Evolutionary conservation across 2,113 vertebrate genomes (phyloP).

Genomic region (Paramormyrops kingsleyae): DNA sequence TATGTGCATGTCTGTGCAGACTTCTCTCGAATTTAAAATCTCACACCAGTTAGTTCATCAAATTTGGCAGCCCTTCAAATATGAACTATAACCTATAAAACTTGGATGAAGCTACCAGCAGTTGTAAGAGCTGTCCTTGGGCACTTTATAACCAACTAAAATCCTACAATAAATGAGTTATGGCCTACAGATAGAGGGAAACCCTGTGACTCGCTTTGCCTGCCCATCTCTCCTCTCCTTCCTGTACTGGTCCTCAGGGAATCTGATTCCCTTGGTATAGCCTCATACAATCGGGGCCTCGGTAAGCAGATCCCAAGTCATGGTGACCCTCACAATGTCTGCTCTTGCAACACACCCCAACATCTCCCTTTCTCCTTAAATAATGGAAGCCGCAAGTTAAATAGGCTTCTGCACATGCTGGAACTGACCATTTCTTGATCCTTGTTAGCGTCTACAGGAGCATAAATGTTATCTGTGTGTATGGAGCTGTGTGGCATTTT

Average conservation of each 20-base stretch:
- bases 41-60: not conserved
- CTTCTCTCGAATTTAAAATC: not conserved
- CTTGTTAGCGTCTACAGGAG: not conserved
- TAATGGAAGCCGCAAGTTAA: not conserved
- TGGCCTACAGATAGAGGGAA: not conserved
- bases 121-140: not conserved
- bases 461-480: not conserved
- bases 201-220: not conserved
- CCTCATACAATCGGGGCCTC: not conserved
- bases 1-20: not conserved
- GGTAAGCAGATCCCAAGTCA: not conserved
- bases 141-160: not conserved
- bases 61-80: not conserved
- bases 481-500: not conserved
- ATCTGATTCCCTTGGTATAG: not conserved
- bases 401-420: not conserved
- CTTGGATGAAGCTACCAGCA: not conserved
- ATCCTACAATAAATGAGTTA: not conserved
- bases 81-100: not conserved
- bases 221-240: not conserved
- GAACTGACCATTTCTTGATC: not conserved
- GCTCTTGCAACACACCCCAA: not conserved
- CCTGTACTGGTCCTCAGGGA: not conserved
- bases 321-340: not conserved
- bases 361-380: not conserved